Percentiles rank a stretch among this genome's conserved stretches.
Evolutionary conservation across 37 sponge, comb jelly and placozoan species (phyloP).

Genomic region (Cladorhizidae sp.): DNA sequence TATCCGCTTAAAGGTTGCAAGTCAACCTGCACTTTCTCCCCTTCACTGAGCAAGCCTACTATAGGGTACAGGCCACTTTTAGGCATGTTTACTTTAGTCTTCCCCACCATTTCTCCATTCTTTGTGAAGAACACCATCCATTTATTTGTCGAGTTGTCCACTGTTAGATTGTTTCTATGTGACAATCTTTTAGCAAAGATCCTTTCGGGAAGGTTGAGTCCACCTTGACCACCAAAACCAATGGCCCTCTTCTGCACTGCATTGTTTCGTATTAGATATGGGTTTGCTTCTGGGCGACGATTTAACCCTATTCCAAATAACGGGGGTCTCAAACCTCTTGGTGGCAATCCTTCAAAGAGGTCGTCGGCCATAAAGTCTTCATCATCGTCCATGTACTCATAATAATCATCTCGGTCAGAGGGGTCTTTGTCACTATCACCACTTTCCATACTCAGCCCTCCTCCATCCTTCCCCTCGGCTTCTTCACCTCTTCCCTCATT

Average conservation of each 20-base stretch:
- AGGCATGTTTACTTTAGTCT: slow-evolving; percentile 59
- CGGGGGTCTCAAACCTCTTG: background rate
- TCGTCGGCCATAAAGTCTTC: background rate
- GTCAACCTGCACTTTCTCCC: slow-evolving; percentile 51
- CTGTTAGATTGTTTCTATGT: too few relatives aligned
- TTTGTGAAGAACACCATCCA: slow-evolving; percentile 78
- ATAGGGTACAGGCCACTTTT: slow-evolving; percentile 81
- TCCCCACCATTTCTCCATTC: slow-evolving; percentile 73
- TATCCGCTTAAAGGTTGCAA: slow-evolving; percentile 69
- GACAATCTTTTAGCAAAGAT: too few relatives aligned
- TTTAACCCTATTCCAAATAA: too few relatives aligned
- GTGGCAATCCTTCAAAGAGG: background rate
- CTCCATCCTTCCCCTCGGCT: background rate
- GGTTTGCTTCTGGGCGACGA: too few relatives aligned
- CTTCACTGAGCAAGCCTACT: slow-evolving; percentile 71
- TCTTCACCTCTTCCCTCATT: background rate
- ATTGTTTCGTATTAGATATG: too few relatives aligned
- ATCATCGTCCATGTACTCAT: background rate
- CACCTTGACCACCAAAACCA: too few relatives aligned
- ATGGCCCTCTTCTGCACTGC: too few relatives aligned
- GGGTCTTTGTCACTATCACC: slow-evolving; percentile 7
- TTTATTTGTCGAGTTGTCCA: background rate
- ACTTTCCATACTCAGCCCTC: background rate
- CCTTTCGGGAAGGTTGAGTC: too few relatives aligned
- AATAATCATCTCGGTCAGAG: background rate